A percentile compares a stretch with the other conserved stretches of the same genome.
Evolutionary conservation across 1,140 invertebrate species (phyloP).

Genomic region (Lysiphlebus fabarum): DNA sequence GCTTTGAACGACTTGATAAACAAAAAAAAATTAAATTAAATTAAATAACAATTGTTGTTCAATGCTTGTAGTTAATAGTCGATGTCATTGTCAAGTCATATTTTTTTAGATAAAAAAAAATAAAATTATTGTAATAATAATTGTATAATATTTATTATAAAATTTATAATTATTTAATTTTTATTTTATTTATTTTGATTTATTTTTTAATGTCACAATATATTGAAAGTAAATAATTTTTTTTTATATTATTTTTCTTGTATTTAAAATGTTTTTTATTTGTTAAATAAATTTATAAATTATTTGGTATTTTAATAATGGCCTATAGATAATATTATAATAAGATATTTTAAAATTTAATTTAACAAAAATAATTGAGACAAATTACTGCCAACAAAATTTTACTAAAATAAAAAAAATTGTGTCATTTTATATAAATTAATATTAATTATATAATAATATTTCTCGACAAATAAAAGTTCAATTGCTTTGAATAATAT

Average conservation of each 20-base stretch:
- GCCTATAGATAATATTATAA: too few relatives aligned
- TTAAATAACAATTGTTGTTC: conserved; percentile 36
- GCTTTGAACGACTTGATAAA: conserved; percentile 35
- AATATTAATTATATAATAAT: too few relatives aligned
- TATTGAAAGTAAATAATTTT: too few relatives aligned
- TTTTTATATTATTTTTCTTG: too few relatives aligned
- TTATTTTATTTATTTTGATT: too few relatives aligned
- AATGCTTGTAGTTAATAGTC: conserved; percentile 40
- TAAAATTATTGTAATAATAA: conserved; percentile 8
- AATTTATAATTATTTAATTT: neutral
- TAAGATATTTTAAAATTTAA: conserved; percentile 1
- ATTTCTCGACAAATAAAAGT: neutral
- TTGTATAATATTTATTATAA: conserved; percentile 9
- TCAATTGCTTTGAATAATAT: neutral
- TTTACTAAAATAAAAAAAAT: neutral
- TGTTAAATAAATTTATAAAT: too few relatives aligned
- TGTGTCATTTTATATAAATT: too few relatives aligned
- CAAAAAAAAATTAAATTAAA: neutral
- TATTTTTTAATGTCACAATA: too few relatives aligned
- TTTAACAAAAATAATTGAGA: conserved; percentile 7
- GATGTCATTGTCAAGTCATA: conserved; percentile 37
- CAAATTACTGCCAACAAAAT: conserved; percentile 19
- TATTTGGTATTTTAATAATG: too few relatives aligned
- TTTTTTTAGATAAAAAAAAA: conserved; percentile 29
- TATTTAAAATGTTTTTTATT: too few relatives aligned